phyloP scores from a whole-genome alignment of 2,888 invertebrate species.

The Ormyrus thymus region DNA sequence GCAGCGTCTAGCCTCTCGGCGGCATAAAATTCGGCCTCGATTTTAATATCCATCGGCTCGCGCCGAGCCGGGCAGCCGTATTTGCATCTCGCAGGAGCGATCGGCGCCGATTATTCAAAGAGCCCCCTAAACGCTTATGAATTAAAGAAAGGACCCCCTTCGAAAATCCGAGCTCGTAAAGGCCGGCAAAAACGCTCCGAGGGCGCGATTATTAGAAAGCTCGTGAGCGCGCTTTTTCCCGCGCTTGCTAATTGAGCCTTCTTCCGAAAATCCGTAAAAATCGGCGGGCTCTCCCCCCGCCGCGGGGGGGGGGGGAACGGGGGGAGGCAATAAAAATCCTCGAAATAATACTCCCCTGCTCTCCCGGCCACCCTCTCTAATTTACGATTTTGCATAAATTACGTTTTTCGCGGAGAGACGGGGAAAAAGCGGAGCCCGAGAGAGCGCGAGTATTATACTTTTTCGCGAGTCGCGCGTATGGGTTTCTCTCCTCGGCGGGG shows the following conservation, averaged over 20 bases:
- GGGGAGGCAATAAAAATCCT: slow-evolving; percentile 5
- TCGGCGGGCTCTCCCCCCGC: neutral
- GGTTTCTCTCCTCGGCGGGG: neutral
- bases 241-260: neutral
- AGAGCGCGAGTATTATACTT: neutral
- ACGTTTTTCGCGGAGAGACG: neutral
- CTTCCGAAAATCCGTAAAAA: slow-evolving; percentile 29
- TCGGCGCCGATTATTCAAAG: too few relatives aligned
- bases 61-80: too few relatives aligned
- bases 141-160: neutral
- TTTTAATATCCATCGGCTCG: too few relatives aligned
- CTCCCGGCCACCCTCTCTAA: slow-evolving; percentile 18
- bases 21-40: too few relatives aligned
- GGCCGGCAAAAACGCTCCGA: neutral
- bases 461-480: neutral
- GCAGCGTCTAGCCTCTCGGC: too few relatives aligned
- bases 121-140: neutral
- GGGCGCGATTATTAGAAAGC: too few relatives aligned
- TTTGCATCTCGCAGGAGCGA: too few relatives aligned
- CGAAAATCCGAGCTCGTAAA: too few relatives aligned
- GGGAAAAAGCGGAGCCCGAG: too few relatives aligned
- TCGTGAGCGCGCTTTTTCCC: neutral
- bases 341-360: neutral
- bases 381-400: slow-evolving; percentile 40
- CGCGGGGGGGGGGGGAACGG: neutral